A percentile compares a stretch with the other conserved stretches of the same genome.
Evolutionary conservation across 2,888 invertebrate genomes (phyloP).

Genomic region (Callinectes sapidus): DNA sequence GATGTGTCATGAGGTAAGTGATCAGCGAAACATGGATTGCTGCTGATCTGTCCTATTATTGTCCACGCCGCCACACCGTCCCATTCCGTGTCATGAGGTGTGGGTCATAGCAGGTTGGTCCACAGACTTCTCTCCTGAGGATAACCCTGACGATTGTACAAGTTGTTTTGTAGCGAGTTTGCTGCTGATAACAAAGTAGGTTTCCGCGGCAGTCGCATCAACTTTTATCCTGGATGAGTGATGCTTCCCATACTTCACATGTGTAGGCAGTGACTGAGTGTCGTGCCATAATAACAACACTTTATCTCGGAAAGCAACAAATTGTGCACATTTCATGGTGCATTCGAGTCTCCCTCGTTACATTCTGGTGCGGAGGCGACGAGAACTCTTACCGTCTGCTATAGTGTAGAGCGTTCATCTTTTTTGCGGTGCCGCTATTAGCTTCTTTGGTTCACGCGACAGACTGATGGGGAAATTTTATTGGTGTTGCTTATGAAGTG

Average conservation of each 20-base stretch:
- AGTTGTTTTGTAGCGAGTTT: neutral
- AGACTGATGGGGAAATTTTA: neutral
- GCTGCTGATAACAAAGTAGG: neutral
- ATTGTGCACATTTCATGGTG: neutral
- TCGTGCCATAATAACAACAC: neutral
- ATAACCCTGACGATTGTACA: neutral
- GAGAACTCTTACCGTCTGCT: neutral
- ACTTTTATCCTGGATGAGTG: neutral
- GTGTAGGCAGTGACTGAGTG: neutral
- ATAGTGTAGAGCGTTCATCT: neutral
- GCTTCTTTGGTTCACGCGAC: neutral
- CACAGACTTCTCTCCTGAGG: neutral
- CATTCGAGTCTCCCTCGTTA: neutral
- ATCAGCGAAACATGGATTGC: neutral
- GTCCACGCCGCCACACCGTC: neutral
- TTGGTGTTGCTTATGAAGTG: neutral
- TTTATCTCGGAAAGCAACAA: neutral
- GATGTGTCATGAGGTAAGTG: neutral
- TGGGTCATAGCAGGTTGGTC: neutral
- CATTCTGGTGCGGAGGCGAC: neutral
- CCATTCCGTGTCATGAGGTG: neutral
- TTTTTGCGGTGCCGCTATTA: neutral
- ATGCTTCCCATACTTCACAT: neutral
- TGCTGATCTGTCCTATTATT: neutral
- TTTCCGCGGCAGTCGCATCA: neutral